These are phyloP conservation scores for Acleris holmiana DNA, from an alignment of 2,888 invertebrate species.

Conservation along the genomic window DNA sequence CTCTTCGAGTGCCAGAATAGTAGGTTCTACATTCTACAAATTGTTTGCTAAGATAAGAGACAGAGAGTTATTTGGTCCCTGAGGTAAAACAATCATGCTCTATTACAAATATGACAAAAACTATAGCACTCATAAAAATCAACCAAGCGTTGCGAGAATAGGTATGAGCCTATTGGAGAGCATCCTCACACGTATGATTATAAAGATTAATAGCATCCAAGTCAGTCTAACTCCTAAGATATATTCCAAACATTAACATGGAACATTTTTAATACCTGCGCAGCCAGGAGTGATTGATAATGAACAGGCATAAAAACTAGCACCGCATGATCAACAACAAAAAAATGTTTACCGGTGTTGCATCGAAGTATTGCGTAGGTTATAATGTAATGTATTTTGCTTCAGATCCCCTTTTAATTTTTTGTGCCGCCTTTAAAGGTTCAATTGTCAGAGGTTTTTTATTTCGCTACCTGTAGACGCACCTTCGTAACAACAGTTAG, in stretches of 20 bases:
- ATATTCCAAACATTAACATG: not conserved
- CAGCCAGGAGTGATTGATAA: not conserved
- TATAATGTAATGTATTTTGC: conserved; percentile 11
- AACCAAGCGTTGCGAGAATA: no score
- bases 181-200: no score
- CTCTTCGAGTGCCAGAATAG: no score
- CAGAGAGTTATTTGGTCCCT: no score
- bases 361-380: conserved; percentile 20
- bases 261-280: conserved; percentile 5
- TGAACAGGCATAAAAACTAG: conserved; percentile 10
- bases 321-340: conserved; percentile 15
- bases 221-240: no score
- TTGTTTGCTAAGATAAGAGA: no score
- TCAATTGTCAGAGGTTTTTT: conserved; percentile 29
- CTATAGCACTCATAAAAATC: no score
- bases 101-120: no score
- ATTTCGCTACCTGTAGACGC: conserved; percentile 21
- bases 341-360: conserved; percentile 27
- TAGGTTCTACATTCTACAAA: no score
- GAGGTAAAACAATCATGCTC: no score
- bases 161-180: no score
- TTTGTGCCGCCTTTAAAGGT: conserved; percentile 16
- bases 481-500: conserved; percentile 21
- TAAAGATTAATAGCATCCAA: no score
- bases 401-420: conserved; percentile 18